These are phyloP conservation scores for Drosophila monieri DNA, from an alignment of 2,888 invertebrate genomes.

Conservation along the genomic window DNA sequence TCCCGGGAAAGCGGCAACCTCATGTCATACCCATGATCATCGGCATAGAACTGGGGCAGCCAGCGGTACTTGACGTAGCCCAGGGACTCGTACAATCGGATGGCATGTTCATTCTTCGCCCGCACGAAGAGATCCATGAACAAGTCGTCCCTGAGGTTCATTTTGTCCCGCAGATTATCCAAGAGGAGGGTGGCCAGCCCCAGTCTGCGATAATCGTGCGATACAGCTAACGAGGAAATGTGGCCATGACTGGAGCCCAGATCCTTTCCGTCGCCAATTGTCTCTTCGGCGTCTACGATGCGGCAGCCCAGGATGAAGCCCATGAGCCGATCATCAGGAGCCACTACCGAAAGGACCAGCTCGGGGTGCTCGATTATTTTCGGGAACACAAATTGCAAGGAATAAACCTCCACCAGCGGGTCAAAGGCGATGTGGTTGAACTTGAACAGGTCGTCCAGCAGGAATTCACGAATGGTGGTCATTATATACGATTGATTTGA, in stretches of 20 bases:
- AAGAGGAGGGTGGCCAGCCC: constrained; percentile 43
- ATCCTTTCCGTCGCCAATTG: neutral
- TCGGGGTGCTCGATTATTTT: constrained; percentile 48
- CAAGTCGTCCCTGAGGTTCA: constrained; percentile 28
- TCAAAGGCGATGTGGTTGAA: constrained; percentile 53
- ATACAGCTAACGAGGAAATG: constrained; percentile 40
- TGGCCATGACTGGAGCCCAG: constrained; percentile 42
- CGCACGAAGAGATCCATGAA: constrained; percentile 59
- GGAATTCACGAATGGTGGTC: constrained; percentile 42
- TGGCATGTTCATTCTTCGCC: constrained; percentile 34
- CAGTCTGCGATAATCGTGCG: constrained; percentile 47
- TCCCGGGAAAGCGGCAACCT: constrained; percentile 46
- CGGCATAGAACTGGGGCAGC: constrained; percentile 26
- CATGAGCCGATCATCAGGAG: constrained; percentile 38
- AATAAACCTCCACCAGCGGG: constrained; percentile 44
- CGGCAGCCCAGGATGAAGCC: constrained; percentile 43
- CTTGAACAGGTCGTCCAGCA: constrained; percentile 50
- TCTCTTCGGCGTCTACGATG: neutral
- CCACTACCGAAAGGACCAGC: constrained; percentile 23
- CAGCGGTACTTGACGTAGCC: constrained; percentile 42
- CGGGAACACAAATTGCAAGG: constrained; percentile 21
- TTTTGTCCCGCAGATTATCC: constrained; percentile 12
- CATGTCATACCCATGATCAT: constrained; percentile 60
- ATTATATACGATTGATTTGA: constrained; percentile 27
- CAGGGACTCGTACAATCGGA: constrained; percentile 45